Evolutionary conservation across 2,888 invertebrate species (phyloP).

Genomic region (Rotaria macrura): DNA sequence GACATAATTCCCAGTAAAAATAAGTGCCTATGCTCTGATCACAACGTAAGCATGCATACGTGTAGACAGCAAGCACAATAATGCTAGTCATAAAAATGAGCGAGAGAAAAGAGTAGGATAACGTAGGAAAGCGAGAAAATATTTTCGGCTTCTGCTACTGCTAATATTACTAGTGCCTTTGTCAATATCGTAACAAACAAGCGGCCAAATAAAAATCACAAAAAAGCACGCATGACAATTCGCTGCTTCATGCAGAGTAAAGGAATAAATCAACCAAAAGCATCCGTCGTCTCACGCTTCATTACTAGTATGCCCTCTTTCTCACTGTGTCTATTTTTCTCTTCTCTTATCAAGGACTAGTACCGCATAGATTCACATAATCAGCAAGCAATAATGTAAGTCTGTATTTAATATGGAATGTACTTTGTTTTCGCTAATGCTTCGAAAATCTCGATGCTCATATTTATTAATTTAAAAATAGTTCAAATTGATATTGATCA

Average conservation of each 20-base stretch:
- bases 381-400: neutral
- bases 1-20: neutral
- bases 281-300: neutral
- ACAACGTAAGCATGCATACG: neutral
- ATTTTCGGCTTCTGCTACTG: neutral
- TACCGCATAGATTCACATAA: neutral
- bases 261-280: neutral
- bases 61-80: neutral
- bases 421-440: neutral
- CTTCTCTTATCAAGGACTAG: neutral
- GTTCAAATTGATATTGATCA: neutral
- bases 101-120: neutral
- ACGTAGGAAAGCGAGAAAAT: neutral
- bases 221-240: neutral
- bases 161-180: neutral
- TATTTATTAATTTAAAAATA: neutral
- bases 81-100: neutral
- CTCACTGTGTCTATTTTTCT: neutral
- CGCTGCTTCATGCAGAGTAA: neutral
- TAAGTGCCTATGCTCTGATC: neutral
- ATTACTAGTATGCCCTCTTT: neutral
- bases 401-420: neutral
- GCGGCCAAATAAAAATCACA: neutral
- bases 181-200: neutral
- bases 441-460: neutral